These are phyloP conservation scores for Anser cygnoides DNA, from an alignment of 2,113 vertebrate genomes.

Conservation along the genomic window DNA sequence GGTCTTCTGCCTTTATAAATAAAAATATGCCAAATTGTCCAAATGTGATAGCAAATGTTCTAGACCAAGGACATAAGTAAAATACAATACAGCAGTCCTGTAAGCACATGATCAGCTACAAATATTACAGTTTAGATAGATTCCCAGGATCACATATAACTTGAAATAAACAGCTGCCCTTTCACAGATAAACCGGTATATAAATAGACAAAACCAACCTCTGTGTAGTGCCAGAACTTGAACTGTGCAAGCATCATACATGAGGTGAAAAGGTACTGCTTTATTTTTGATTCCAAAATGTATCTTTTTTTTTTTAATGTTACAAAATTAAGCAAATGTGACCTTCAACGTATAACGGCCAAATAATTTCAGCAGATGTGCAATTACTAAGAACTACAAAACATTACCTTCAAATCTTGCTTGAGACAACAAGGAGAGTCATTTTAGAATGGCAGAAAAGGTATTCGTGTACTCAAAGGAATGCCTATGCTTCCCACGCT, in stretches of 20 bases:
- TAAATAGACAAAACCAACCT: neutral
- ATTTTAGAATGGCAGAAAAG: neutral
- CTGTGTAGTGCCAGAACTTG: neutral
- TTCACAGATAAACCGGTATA: neutral
- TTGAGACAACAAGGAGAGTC: neutral
- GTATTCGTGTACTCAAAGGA: neutral
- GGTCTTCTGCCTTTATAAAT: neutral
- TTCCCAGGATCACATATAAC: neutral
- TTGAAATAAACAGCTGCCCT: slow-evolving; percentile 17
- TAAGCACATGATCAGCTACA: neutral
- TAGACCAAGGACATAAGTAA: neutral
- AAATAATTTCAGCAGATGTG: neutral
- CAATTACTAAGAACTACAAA: neutral
- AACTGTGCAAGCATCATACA: rapidly evolving
- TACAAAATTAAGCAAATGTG: neutral
- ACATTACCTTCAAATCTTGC: neutral
- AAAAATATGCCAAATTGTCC: neutral
- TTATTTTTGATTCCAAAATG: neutral
- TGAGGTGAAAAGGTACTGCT: neutral
- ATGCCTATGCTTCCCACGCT: neutral
- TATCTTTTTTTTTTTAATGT: neutral
- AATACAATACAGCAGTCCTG: neutral
- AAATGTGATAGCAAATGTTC: neutral
- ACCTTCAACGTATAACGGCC: neutral
- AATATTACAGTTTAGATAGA: neutral